Conservation (phyloP, 2,888 invertebrate species). For the Erynnis tages region DNA sequence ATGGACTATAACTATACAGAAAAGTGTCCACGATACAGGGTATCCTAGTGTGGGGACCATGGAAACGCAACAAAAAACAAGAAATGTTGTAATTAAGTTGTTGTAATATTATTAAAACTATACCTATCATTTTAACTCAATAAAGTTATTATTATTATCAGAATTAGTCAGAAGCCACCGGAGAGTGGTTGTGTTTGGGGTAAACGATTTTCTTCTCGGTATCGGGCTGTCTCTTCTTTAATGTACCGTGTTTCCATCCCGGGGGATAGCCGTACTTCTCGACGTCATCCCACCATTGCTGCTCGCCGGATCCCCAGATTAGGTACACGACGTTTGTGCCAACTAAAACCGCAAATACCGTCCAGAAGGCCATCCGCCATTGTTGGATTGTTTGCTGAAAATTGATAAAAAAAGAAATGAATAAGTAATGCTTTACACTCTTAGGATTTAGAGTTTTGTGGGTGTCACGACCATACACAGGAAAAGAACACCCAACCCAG, state of each 20-base stretch:
- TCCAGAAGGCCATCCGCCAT: constrained; percentile 91
- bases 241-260: constrained; percentile 64
- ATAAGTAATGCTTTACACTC: too few relatives aligned
- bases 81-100: too few relatives aligned
- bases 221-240: constrained; percentile 47
- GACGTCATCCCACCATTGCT: constrained; percentile 89
- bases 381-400: constrained; percentile 82
- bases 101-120: too few relatives aligned
- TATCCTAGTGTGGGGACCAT: too few relatives aligned
- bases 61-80: too few relatives aligned
- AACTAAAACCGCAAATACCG: constrained; percentile 85
- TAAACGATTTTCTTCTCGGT: constrained; percentile 61
- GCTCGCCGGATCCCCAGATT: constrained; percentile 87
- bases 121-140: too few relatives aligned
- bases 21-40: too few relatives aligned
- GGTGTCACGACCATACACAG: too few relatives aligned
- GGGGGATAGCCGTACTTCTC: constrained; percentile 68
- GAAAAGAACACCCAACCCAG: too few relatives aligned
- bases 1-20: too few relatives aligned
- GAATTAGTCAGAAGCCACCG: constrained; percentile 48
- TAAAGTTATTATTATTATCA: neutral
- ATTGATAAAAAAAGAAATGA: neutral
- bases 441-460: too few relatives aligned
- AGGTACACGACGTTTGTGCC: constrained; percentile 86
- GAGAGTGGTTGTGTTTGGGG: constrained; percentile 69